A percentile compares a stretch with the other conserved stretches of the same genome.
These are phyloP conservation scores for Heterodera schachtii DNA, from an alignment of 1,140 invertebrate species.

Conservation along the genomic window DNA sequence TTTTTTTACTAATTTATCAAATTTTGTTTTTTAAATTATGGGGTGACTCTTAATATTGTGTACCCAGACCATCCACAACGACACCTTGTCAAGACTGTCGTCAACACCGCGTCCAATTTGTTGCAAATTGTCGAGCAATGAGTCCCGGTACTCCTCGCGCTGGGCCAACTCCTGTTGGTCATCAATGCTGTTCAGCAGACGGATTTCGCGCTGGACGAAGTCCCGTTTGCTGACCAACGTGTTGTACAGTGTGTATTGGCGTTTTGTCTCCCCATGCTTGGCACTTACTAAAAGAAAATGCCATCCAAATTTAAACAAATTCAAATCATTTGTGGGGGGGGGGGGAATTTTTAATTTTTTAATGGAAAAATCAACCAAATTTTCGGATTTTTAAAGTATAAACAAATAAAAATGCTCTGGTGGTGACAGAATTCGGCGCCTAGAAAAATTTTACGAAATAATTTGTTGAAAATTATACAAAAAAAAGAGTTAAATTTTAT, in stretches of 20 bases:
- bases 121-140: constrained; percentile 60
- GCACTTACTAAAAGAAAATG: constrained; percentile 76
- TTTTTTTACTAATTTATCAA: no score
- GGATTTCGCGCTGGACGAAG: constrained; percentile 87
- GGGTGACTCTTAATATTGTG: no score
- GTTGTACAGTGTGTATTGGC: constrained; percentile 94
- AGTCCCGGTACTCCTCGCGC: constrained; percentile 54
- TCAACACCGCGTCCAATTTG: constrained; percentile 66
- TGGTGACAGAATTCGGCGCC: no score
- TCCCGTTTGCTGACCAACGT: constrained; percentile 88
- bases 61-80: neutral
- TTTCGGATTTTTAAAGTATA: no score
- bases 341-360: neutral
- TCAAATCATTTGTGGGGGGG: no score
- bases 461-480: no score
- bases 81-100: constrained; percentile 50
- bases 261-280: constrained; percentile 93
- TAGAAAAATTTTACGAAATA: no score
- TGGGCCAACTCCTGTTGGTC: constrained; percentile 81
- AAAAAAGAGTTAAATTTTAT: no score
- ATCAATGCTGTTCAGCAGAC: constrained; percentile 87
- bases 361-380: no score
- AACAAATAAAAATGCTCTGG: no score
- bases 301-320: no score
- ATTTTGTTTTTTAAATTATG: no score